Conservation (phyloP, 2,888 invertebrate species). For the Aleiodes leptofemur region DNA sequence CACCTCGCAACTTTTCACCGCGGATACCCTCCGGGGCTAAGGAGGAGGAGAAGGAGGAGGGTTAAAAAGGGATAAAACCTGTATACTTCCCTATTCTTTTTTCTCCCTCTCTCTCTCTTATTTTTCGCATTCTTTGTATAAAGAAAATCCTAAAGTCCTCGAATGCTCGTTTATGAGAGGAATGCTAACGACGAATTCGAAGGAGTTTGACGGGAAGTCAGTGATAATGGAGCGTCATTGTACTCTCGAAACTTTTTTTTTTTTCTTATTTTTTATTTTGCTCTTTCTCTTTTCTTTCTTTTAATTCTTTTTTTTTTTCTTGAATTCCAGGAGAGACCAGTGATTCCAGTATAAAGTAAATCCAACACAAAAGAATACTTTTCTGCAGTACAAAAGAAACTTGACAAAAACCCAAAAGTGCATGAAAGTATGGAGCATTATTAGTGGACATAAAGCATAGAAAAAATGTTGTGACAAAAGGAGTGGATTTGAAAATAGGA, state of each 20-base stretch:
- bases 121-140: slow-evolving; percentile 1
- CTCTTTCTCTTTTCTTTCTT: slow-evolving; percentile 31
- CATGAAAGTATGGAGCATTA: background rate
- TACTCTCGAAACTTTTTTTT: slow-evolving; percentile 30
- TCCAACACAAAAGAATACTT: slow-evolving; percentile 35
- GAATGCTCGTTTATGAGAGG: slow-evolving; percentile 47
- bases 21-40: slow-evolving; percentile 26
- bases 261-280: slow-evolving; percentile 9
- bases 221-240: slow-evolving; percentile 44
- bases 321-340: slow-evolving; percentile 23
- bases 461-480: slow-evolving; percentile 16
- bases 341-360: slow-evolving; percentile 19
- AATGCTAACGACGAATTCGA: slow-evolving; percentile 49
- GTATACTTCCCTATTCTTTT: background rate
- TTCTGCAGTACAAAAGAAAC: slow-evolving; percentile 10
- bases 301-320: slow-evolving; percentile 22
- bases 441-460: background rate
- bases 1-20: slow-evolving; percentile 41
- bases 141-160: slow-evolving; percentile 31
- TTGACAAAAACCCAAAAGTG: slow-evolving; percentile 3
- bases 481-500: background rate
- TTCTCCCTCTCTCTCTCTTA: background rate
- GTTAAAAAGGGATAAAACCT: background rate
- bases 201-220: slow-evolving; percentile 46
- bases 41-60: too few relatives aligned